Evolutionary conservation across 2,113 vertebrate genomes (phyloP), one percentile per base, ranked within the genome.

Genomic region (Zapornia atra): DNA sequence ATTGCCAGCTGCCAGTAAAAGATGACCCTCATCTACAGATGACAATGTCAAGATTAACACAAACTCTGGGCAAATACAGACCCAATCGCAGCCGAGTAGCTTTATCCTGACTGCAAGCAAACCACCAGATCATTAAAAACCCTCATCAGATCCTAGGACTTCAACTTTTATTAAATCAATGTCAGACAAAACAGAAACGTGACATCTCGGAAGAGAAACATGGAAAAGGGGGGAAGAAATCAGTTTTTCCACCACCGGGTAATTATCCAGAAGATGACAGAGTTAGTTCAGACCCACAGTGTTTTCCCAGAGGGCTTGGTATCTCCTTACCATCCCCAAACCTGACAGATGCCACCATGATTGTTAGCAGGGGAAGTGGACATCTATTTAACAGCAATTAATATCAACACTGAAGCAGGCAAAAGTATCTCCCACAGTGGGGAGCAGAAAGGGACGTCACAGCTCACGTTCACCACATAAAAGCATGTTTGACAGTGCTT

Each of bases 111-210:
- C 81, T 59, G 71, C 76, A 87, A 84, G 44, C 26, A 54, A 19
- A 82, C 60, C 33, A 6, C 18, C 9, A 1, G 5, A 5, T 46
- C 22, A 54, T 54, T 68, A n/a, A 75, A 94, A 80, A 9, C 8
- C 89, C 68, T 79, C 77, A 26, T 24, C 56, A 46, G 51, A 68
- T 61, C 88, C 77, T 65, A 79, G 42, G 90, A 72, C 94, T 97
- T 82, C 80, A 91, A 93, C 97, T 98, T 98, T 96, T 98, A 98
- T 98, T 97, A 98, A 97, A 98, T 98, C 98, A 98, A 98, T 98
- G 97, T 98, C 98, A 98, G 98, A 98, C 44, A 72, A 86, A 90
- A 90, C 71, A 46, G 82, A 66, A 81, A 63, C 46, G 26, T 46
- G 68, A 66, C 76, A 80, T 85, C 64, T 88, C 28, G 4, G 63